Evolutionary conservation across 2,888 invertebrate species (phyloP).

Genomic region (Colostygia pectinataria): DNA sequence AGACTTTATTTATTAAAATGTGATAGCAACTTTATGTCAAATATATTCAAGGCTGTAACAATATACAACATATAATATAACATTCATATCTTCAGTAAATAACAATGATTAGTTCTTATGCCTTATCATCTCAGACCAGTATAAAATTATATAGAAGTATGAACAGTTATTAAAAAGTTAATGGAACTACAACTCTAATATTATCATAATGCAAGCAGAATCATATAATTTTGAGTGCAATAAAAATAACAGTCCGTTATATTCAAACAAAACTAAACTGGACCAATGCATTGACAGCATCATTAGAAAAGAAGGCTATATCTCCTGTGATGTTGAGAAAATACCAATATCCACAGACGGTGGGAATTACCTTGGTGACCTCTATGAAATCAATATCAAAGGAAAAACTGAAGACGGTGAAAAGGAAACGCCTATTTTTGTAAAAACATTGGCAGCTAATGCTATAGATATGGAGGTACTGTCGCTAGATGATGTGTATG

Average conservation of each 20-base stretch:
- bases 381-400: constrained; percentile 50
- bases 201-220: constrained; percentile 17
- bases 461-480: constrained; percentile 32
- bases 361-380: constrained; percentile 49
- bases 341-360: constrained; percentile 45
- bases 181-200: not conserved
- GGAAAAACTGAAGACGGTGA: constrained; percentile 46
- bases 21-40: no score
- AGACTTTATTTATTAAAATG: no score
- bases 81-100: no score
- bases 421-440: constrained; percentile 52
- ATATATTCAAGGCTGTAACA: no score
- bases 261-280: constrained; percentile 19
- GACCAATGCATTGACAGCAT: constrained; percentile 35
- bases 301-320: constrained; percentile 38
- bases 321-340: constrained; percentile 36
- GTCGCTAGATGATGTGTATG: constrained; percentile 39
- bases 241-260: not conserved
- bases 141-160: no score
- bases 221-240: constrained; percentile 11
- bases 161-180: no score
- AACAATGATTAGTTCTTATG: no score
- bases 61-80: no score
- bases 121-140: no score
- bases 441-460: constrained; percentile 44